phyloP scores from a whole-genome alignment of 2,888 invertebrate species.

The Trichacis sp. region DNA sequence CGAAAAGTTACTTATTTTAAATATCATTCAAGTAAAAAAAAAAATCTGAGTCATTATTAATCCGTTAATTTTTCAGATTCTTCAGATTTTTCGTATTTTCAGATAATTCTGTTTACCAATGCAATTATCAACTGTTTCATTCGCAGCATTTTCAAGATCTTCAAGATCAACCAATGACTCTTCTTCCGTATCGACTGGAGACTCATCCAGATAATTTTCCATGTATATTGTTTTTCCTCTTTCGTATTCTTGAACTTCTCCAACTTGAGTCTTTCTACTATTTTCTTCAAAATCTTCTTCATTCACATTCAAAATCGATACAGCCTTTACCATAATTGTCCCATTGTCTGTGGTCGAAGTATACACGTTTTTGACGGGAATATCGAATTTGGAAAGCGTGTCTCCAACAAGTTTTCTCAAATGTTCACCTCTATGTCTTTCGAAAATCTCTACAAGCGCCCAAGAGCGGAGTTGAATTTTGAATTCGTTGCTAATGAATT shows the following conservation, averaged over 20 bases:
- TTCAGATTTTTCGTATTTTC: too few species aligned
- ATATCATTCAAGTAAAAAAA: too few species aligned
- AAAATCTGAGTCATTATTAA: too few species aligned
- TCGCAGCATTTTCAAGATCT: conserved; percentile 7
- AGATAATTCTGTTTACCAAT: too few species aligned
- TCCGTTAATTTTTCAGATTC: too few species aligned
- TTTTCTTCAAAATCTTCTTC: not conserved
- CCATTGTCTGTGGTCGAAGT: conserved; percentile 22
- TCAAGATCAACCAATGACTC: not conserved
- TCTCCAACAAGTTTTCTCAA: conserved; percentile 8
- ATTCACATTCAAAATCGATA: conserved; percentile 7
- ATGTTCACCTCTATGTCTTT: conserved; percentile 15
- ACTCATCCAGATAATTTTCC: not conserved
- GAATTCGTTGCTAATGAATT: not conserved
- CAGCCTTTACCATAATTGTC: conserved; percentile 15
- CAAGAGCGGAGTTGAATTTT: conserved; percentile 6
- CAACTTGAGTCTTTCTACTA: too few species aligned
- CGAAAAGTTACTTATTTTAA: too few species aligned
- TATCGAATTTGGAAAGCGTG: not conserved
- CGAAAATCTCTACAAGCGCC: conserved; percentile 3
- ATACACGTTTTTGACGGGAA: conserved; percentile 11
- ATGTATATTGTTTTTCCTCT: too few species aligned
- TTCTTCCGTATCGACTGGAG: not conserved
- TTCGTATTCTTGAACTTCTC: too few species aligned
- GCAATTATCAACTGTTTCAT: not conserved